Evolutionary conservation across 2,113 vertebrate genomes (phyloP).

Genomic region (Sturnus vulgaris): DNA sequence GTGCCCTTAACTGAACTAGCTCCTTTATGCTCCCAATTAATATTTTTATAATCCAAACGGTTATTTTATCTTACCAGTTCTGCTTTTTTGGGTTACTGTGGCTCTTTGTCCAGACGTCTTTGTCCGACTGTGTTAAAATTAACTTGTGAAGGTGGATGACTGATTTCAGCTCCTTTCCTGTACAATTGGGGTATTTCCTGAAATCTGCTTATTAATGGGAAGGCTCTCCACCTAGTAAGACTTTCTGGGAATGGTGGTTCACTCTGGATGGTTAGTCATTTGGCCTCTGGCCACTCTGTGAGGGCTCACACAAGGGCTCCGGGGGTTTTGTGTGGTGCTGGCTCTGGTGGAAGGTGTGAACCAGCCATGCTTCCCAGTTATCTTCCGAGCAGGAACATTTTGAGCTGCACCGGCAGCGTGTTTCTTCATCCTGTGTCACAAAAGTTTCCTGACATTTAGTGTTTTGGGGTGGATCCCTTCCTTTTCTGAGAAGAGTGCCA

Average conservation of each 20-base stretch:
- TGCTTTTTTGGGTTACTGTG: neutral
- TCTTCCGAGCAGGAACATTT: neutral
- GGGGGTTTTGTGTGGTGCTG: neutral
- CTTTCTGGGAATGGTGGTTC: slow-evolving; percentile 52
- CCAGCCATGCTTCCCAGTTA: neutral
- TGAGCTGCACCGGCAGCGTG: neutral
- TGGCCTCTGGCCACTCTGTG: neutral
- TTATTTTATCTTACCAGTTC: neutral
- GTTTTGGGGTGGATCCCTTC: slow-evolving; percentile 51
- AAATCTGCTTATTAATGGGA: neutral
- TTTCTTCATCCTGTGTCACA: slow-evolving; percentile 50
- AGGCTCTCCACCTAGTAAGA: slow-evolving; percentile 3
- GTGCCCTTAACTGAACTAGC: neutral
- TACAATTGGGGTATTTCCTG: neutral
- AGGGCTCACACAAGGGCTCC: neutral
- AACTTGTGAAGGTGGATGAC: neutral
- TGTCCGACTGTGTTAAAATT: neutral
- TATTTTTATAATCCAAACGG: neutral
- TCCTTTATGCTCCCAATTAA: neutral
- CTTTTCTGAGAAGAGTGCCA: slow-evolving; percentile 9
- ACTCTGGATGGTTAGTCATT: slow-evolving; percentile 11
- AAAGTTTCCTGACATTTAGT: slow-evolving; percentile 44
- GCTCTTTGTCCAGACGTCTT: neutral
- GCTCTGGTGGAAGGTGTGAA: neutral
- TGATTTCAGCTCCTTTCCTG: neutral